These are phyloP conservation scores for Borostomias antarcticus DNA, from an alignment of 2,797 vertebrate genomes.

Conservation along the genomic window DNA sequence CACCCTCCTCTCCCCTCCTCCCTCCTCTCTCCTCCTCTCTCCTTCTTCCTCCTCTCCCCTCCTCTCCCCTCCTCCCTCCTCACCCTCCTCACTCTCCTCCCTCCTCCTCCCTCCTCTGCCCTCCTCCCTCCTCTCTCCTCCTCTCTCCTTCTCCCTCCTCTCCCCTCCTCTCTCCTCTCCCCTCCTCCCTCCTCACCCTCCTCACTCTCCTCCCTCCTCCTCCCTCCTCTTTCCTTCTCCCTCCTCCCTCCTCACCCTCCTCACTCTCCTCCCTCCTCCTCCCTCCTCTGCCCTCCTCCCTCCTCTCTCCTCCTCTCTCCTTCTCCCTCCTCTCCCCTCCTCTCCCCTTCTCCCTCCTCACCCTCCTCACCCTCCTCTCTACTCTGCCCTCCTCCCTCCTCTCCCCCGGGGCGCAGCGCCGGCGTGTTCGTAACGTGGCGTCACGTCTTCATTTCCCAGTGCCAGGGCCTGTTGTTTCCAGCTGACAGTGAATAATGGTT, in stretches of 20 bases:
- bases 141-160: not conserved
- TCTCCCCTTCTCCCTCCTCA: conserved; percentile 15
- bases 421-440: conserved; percentile 28
- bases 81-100: not conserved
- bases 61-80: not conserved
- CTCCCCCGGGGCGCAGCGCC: conserved; percentile 17
- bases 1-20: not conserved
- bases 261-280: too few species aligned
- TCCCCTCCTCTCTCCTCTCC: not conserved
- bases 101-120: not conserved
- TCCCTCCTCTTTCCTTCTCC: not conserved
- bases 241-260: not conserved
- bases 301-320: not conserved
- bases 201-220: not conserved
- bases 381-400: too few species aligned
- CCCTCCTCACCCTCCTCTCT: not conserved
- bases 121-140: not conserved
- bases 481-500: conserved; percentile 67
- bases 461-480: conserved; percentile 49
- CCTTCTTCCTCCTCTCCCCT: not conserved
- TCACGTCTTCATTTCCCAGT: conserved; percentile 51
- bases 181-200: not conserved
- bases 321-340: not conserved
- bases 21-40: not conserved
- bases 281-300: not conserved